These are phyloP conservation scores for Xylota sylvarum DNA, from an alignment of 2,888 invertebrate species.

Conservation along the genomic window DNA sequence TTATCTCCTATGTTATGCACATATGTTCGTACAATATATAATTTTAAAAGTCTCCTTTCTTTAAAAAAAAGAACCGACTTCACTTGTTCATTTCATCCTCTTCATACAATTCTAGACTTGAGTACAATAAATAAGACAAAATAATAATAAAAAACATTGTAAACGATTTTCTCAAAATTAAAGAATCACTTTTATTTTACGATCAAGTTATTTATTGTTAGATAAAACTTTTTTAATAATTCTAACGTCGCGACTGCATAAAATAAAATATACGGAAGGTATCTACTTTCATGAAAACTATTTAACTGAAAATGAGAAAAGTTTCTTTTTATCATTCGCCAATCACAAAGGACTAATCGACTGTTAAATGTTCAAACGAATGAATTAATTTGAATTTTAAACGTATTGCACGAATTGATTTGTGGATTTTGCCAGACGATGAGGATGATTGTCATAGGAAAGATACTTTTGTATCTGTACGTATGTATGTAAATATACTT, in stretches of 20 bases:
- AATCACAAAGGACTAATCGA: constrained; percentile 19
- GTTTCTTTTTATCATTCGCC: constrained; percentile 22
- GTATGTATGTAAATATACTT: too few species aligned
- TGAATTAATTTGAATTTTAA: constrained; percentile 24
- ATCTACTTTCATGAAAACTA: constrained; percentile 18
- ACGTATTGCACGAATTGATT: neutral
- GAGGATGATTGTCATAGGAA: neutral
- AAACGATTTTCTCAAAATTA: neutral
- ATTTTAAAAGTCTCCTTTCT: too few species aligned
- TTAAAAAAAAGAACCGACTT: too few species aligned
- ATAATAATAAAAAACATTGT: too few species aligned
- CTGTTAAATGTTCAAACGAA: constrained; percentile 42
- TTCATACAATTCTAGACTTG: neutral
- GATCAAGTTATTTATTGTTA: constrained; percentile 3
- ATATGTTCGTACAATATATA: too few species aligned
- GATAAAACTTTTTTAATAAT: constrained; percentile 56
- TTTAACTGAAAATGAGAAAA: constrained; percentile 50
- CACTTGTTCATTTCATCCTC: too few species aligned
- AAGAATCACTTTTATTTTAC: neutral
- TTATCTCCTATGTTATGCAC: too few species aligned
- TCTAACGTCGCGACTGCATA: constrained; percentile 27
- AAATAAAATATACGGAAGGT: constrained; percentile 26
- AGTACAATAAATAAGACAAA: neutral
- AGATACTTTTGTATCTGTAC: neutral
- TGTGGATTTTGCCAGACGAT: neutral